Conservation (phyloP, 2,888 invertebrate species). For the Pyrrhia umbra region DNA sequence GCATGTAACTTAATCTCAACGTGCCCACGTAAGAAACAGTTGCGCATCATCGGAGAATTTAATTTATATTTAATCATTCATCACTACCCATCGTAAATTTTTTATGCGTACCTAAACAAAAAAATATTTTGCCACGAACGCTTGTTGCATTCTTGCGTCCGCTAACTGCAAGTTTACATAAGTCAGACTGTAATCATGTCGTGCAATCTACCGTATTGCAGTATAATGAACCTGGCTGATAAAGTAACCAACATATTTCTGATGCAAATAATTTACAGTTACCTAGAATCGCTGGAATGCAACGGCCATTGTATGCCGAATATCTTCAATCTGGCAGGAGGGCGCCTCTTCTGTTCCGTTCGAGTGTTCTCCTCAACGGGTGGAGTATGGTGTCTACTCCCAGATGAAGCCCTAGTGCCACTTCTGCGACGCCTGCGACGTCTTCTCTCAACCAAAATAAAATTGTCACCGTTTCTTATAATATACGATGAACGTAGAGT, state of each 20-base stretch:
- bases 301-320: constrained; percentile 90
- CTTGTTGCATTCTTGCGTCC: constrained; percentile 59
- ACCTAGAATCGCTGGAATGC: constrained; percentile 89
- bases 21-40: constrained; percentile 55
- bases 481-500: constrained; percentile 88
- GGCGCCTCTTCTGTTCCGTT: constrained; percentile 85
- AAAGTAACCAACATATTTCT: constrained; percentile 54
- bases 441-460: constrained; percentile 87
- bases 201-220: constrained; percentile 69
- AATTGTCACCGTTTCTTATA: constrained; percentile 88
- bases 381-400: constrained; percentile 85
- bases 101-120: constrained; percentile 44
- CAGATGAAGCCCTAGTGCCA: constrained; percentile 86
- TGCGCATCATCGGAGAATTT: constrained; percentile 51
- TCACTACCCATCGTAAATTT: constrained; percentile 38
- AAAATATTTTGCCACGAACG: constrained; percentile 55
- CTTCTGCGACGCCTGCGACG: constrained; percentile 85
- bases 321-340: constrained; percentile 86
- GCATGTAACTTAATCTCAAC: constrained; percentile 40
- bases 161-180: constrained; percentile 67
- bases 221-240: constrained; percentile 58
- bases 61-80: constrained; percentile 58
- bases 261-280: constrained; percentile 58
- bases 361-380: constrained; percentile 84
- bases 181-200: constrained; percentile 63